Evolutionary conservation across 2,888 invertebrate genomes (phyloP).

Genomic region (Ditula angustiorana): DNA sequence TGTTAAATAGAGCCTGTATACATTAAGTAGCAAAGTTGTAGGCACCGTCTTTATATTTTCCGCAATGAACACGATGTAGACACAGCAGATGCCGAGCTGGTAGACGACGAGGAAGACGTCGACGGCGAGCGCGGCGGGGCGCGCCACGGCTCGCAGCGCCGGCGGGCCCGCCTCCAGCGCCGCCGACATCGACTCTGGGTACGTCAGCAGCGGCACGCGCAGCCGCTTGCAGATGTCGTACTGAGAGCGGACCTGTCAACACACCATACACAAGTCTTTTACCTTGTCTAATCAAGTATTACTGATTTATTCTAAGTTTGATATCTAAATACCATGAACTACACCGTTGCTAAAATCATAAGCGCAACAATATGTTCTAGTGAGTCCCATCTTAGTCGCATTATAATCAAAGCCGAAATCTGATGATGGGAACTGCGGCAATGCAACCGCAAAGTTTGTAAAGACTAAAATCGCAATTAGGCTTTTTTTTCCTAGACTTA

Average conservation of each 20-base stretch:
- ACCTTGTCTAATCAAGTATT: background rate
- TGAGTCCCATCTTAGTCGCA: too few species aligned
- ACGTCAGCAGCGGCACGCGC: constrained; percentile 91
- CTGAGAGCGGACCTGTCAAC: constrained; percentile 78
- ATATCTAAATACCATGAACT: too few species aligned
- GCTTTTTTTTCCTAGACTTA: too few species aligned
- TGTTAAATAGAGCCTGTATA: too few species aligned
- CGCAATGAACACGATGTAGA: constrained; percentile 97
- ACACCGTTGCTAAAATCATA: too few species aligned
- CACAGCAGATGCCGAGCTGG: constrained; percentile 97
- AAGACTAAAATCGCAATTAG: too few species aligned
- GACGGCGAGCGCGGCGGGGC: constrained; percentile 85
- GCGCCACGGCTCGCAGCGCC: constrained; percentile 86
- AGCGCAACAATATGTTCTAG: too few species aligned
- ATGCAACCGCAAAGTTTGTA: too few species aligned
- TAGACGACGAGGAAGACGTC: constrained; percentile 91
- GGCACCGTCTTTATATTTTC: constrained; percentile 91
- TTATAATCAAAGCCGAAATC: too few species aligned
- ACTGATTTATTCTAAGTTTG: background rate
- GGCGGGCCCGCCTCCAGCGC: constrained; percentile 91
- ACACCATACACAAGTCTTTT: background rate
- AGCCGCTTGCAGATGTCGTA: constrained; percentile 85
- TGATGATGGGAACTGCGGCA: too few species aligned
- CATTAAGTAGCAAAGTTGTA: background rate
- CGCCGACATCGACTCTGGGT: constrained; percentile 93